These are phyloP conservation scores for Poeciliopsis infans DNA, from an alignment of 2,797 vertebrate genomes.

Conservation along the genomic window DNA sequence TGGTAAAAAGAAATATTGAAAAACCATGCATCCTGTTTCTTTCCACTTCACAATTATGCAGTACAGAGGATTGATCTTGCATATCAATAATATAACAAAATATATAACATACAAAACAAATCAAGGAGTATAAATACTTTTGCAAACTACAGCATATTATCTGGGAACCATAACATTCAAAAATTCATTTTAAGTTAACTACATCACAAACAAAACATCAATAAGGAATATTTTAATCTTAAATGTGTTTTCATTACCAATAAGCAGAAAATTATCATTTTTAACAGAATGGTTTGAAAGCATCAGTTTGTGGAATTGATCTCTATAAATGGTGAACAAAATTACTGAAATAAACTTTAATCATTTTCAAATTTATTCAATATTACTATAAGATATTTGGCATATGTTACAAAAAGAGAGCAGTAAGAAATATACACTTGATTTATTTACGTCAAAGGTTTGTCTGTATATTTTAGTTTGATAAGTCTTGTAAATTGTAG, in stretches of 20 bases:
- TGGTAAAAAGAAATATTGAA: neutral
- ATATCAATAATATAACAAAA: neutral
- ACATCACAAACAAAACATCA: too few species aligned
- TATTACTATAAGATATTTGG: constrained; percentile 44
- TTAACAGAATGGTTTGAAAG: neutral
- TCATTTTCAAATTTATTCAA: neutral
- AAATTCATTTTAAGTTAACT: neutral
- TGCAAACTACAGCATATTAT: constrained; percentile 13
- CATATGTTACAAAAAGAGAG: constrained; percentile 57
- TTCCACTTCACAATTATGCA: neutral
- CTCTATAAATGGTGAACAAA: neutral
- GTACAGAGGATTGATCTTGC: neutral
- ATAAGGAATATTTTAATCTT: neutral
- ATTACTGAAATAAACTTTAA: neutral
- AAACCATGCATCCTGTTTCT: neutral
- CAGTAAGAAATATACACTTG: constrained; percentile 42
- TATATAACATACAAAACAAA: neutral
- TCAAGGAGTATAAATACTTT: neutral
- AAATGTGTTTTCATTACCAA: neutral
- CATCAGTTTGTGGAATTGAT: neutral
- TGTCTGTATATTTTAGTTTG: constrained; percentile 53
- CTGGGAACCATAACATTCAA: constrained; percentile 1
- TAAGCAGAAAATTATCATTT: neutral
- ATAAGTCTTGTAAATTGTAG: constrained; percentile 59
- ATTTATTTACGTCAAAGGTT: constrained; percentile 45